These are phyloP conservation scores for Drosophila kikkawai DNA, from an alignment of 1,140 invertebrate genomes.

Conservation along the genomic window DNA sequence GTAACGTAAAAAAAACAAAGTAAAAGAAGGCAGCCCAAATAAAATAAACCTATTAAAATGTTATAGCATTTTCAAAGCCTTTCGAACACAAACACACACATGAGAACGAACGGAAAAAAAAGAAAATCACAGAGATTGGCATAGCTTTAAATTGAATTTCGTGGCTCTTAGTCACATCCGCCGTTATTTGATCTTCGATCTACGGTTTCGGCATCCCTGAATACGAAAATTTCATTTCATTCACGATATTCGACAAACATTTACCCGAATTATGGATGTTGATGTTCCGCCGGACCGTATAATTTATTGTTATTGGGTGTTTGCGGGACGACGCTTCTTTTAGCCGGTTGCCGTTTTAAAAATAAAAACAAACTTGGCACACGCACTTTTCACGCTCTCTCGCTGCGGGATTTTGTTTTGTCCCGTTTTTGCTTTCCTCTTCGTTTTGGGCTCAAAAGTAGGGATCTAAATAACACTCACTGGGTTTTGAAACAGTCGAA, in stretches of 20 bases:
- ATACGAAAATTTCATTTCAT: not conserved
- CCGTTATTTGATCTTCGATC: slow-evolving; percentile 13
- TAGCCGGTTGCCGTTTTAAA: slow-evolving; percentile 53
- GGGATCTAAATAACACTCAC: slow-evolving; percentile 11
- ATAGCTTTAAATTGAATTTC: slow-evolving; percentile 41
- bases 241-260: slow-evolving; percentile 17
- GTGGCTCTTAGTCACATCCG: slow-evolving; percentile 40
- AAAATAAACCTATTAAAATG: slow-evolving; percentile 62
- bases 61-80: slow-evolving; percentile 59
- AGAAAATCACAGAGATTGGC: slow-evolving; percentile 24
- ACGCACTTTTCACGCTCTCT: slow-evolving; percentile 42
- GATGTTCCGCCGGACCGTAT: slow-evolving; percentile 25
- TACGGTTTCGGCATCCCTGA: not conserved
- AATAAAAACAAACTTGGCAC: slow-evolving; percentile 57
- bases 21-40: slow-evolving; percentile 38
- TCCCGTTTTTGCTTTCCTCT: not conserved
- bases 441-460: not conserved
- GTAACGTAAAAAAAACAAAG: slow-evolving; percentile 17
- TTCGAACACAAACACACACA: slow-evolving; percentile 26
- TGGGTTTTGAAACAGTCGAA: slow-evolving; percentile 11
- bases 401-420: not conserved
- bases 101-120: slow-evolving; percentile 5
- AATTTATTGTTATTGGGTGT: slow-evolving; percentile 51
- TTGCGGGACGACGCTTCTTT: slow-evolving; percentile 14
- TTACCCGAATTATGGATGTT: slow-evolving; percentile 18